Conservation (phyloP, 2,113 vertebrate species). For the Motacilla tschutschensis region DNA sequence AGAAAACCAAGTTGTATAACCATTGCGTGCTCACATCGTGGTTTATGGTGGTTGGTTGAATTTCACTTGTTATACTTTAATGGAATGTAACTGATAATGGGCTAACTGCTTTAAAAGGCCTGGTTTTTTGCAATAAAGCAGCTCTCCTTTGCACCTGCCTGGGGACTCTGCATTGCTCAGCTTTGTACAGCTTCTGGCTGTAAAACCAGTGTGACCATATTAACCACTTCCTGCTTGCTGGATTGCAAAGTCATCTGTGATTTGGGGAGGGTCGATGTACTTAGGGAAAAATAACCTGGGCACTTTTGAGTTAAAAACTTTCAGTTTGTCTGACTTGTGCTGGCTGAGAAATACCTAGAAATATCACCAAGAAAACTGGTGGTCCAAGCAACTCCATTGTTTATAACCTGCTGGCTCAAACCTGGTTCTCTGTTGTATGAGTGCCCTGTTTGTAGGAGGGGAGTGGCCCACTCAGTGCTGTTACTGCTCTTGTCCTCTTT, state of each 20-base stretch:
- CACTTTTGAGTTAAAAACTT: not conserved
- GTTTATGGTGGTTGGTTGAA: not conserved
- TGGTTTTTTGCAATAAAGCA: not conserved
- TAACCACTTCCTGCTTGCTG: rapidly evolving
- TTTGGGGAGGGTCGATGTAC: rapidly evolving
- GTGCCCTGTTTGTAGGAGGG: not conserved
- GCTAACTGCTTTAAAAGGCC: not conserved
- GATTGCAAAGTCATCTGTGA: not conserved
- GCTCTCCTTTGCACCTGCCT: not conserved
- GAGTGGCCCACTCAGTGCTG: rapidly evolving
- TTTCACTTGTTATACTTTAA: not conserved
- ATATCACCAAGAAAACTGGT: not conserved
- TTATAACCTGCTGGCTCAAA: not conserved
- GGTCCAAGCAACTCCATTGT: not conserved
- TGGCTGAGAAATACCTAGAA: not conserved
- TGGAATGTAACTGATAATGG: not conserved
- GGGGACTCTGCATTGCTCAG: not conserved
- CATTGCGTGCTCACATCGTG: not conserved
- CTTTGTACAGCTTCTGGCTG: not conserved
- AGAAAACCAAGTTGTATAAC: not conserved
- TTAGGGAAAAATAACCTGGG: not conserved
- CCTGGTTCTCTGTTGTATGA: not conserved
- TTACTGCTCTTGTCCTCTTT: not conserved
- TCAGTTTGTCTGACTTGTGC: not conserved
- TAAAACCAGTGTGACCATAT: not conserved